Conservation (phyloP, 2,113 vertebrate species). For the Zosterops lateralis region DNA sequence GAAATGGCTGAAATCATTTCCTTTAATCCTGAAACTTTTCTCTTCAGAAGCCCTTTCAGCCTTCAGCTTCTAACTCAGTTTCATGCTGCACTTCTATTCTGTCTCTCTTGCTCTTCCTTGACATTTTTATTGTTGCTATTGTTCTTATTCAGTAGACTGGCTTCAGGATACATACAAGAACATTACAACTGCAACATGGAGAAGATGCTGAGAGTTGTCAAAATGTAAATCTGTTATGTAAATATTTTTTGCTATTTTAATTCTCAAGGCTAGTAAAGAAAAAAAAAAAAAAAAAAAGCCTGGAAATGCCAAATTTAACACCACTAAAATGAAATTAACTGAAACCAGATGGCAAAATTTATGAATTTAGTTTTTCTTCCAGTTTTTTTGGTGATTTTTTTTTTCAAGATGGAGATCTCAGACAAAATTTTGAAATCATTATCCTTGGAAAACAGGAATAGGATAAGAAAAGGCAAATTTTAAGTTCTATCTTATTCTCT, state of each 20-base stretch:
- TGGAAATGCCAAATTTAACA: not conserved
- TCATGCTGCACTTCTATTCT: not conserved
- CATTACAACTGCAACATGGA: not conserved
- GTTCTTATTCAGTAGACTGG: not conserved
- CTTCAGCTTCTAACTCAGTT: not conserved
- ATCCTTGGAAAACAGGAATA: not conserved
- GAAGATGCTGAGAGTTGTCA: not conserved
- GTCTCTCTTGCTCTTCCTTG: not conserved
- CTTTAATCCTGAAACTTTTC: not conserved
- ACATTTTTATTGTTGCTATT: not conserved
- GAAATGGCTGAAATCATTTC: constrained; percentile 1
- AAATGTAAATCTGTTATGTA: not conserved
- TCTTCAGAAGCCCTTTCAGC: not conserved
- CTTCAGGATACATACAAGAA: not conserved
- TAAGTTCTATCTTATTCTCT: not conserved
- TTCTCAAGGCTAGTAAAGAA: not conserved
- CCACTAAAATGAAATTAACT: constrained; percentile 34
- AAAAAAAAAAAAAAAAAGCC: not conserved
- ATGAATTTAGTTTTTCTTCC: not conserved
- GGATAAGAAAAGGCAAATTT: not conserved
- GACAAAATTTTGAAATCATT: constrained; percentile 6
- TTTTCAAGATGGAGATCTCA: constrained; percentile 4
- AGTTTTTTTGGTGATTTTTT: not conserved
- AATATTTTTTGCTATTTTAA: not conserved
- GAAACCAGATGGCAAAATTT: not conserved